These are phyloP conservation scores for Rhinopomastus cyanomelas DNA, from an alignment of 2,113 vertebrate species.

Conservation along the genomic window DNA sequence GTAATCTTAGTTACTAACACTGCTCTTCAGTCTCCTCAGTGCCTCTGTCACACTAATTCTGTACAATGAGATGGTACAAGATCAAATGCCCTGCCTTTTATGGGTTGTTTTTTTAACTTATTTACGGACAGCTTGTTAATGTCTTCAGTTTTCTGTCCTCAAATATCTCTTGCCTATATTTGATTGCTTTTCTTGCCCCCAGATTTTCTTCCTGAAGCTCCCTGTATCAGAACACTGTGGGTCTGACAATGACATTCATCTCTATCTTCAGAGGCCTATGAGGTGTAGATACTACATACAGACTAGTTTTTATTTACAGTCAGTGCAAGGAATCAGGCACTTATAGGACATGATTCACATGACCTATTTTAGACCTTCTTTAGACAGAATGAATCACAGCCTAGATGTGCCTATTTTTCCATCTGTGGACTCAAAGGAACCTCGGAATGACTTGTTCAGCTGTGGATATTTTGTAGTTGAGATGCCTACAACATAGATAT, in stretches of 20 bases:
- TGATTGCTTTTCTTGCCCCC: background rate
- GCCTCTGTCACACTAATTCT: accelerated
- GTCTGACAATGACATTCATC: background rate
- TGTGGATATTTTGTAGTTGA: background rate
- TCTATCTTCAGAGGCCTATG: background rate
- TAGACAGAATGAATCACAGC: background rate
- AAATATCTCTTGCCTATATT: background rate
- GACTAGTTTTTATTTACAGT: background rate
- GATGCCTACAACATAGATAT: background rate
- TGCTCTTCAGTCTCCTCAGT: background rate
- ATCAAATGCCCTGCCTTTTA: background rate
- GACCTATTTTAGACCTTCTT: background rate
- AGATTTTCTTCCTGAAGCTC: background rate
- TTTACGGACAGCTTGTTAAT: background rate
- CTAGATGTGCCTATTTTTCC: background rate
- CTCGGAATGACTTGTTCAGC: background rate
- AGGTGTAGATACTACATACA: background rate
- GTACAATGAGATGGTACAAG: background rate
- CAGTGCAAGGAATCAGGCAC: background rate
- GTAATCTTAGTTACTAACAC: background rate
- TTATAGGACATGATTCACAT: background rate
- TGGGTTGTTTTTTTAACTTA: background rate
- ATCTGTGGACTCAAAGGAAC: background rate
- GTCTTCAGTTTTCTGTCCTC: background rate
- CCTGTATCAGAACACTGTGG: background rate